A percentile compares a stretch with the other conserved stretches of the same genome.
These are phyloP conservation scores for Acronicta leporina DNA, from an alignment of 2,888 invertebrate species.

Conservation along the genomic window DNA sequence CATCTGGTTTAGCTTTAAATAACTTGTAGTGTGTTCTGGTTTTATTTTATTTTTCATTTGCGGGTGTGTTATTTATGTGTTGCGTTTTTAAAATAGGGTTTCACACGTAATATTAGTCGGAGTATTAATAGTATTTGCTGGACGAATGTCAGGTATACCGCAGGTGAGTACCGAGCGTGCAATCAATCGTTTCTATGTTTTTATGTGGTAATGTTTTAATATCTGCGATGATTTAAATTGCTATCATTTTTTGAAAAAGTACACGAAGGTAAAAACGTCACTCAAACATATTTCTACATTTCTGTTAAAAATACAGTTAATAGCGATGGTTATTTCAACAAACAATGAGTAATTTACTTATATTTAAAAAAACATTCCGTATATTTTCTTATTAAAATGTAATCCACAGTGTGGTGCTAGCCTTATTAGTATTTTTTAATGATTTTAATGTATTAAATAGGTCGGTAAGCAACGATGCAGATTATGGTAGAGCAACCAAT, in stretches of 20 bases:
- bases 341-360: too few relatives aligned
- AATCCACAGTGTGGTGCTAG: too few relatives aligned
- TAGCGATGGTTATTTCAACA: too few relatives aligned
- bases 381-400: too few relatives aligned
- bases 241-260: conserved; percentile 4
- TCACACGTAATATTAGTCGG: conserved; percentile 38
- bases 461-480: too few relatives aligned
- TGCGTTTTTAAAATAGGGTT: conserved; percentile 45
- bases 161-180: conserved; percentile 36
- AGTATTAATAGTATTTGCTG: conserved; percentile 37
- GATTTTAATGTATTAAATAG: too few relatives aligned
- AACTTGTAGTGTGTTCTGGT: conserved; percentile 61
- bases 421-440: too few relatives aligned
- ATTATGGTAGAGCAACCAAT: too few relatives aligned
- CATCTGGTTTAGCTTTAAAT: conserved; percentile 81
- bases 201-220: conserved; percentile 47
- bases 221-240: conserved; percentile 30
- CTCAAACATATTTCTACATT: not conserved
- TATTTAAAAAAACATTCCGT: too few relatives aligned
- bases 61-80: conserved; percentile 31
- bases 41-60: conserved; percentile 51
- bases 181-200: conserved; percentile 42
- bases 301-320: too few relatives aligned
- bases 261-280: not conserved
- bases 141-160: conserved; percentile 37